Conservation (phyloP, 64 coral and sea anemone species). For the Orbicella faveolata region DNA sequence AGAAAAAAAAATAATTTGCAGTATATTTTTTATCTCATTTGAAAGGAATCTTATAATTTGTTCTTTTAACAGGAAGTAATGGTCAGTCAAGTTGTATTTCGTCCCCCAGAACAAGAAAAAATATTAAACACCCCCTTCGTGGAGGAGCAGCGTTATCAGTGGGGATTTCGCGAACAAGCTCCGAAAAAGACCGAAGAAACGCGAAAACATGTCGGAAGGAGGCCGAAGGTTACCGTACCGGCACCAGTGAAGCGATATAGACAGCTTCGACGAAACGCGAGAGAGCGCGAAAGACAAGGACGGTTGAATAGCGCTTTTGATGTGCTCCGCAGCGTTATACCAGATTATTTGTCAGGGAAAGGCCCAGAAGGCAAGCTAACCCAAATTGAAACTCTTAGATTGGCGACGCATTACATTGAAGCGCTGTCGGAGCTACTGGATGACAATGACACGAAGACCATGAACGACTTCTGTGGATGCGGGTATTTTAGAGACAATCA, state of each 20-base stretch:
- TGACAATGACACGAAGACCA: conserved; percentile 56
- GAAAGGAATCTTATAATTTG: neutral
- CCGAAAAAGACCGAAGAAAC: conserved; percentile 38
- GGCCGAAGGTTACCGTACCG: conserved; percentile 73
- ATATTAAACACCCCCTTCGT: neutral
- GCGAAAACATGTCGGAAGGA: conserved; percentile 19
- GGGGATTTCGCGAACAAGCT: conserved; percentile 35
- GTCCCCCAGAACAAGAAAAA: conserved; percentile 33
- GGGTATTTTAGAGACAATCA: conserved; percentile 48
- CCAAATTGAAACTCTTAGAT: conserved; percentile 91
- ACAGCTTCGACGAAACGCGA: conserved; percentile 93
- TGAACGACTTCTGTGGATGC: conserved; percentile 55
- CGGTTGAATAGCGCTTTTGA: conserved; percentile 94
- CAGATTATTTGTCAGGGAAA: conserved; percentile 96
- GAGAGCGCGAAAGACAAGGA: conserved; percentile 92
- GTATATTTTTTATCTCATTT: neutral
- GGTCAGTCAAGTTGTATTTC: conserved; percentile 41
- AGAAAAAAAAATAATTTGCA: neutral
- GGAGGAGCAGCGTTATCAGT: conserved; percentile 27
- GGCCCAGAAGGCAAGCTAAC: conserved; percentile 97
- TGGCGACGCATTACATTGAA: conserved; percentile 94
- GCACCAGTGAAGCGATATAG: conserved; percentile 82
- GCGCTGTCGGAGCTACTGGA: conserved; percentile 93
- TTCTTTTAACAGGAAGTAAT: neutral
- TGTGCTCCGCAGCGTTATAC: conserved; percentile 93